These are phyloP conservation scores for Phocides pigmalion DNA, from an alignment of 1,140 invertebrate genomes.

Conservation along the genomic window DNA sequence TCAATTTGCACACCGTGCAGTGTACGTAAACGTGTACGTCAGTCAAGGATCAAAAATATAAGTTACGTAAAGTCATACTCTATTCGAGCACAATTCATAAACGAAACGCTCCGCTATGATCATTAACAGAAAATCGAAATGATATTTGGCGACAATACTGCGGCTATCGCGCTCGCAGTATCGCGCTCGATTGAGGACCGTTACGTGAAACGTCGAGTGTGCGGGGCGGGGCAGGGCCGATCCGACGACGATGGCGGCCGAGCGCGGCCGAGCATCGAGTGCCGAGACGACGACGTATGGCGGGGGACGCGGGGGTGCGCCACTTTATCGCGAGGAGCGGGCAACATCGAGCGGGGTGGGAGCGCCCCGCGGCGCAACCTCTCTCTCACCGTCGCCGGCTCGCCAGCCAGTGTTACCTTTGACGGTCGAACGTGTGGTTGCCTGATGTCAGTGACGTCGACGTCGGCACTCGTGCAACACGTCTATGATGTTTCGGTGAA, in stretches of 20 bases:
- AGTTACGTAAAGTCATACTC: constrained; percentile 1
- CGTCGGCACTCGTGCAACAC: constrained; percentile 76
- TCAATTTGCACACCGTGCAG: constrained; percentile 17
- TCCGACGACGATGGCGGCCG: constrained; percentile 70
- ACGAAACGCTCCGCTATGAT: constrained; percentile 45
- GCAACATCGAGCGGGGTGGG: constrained; percentile 79
- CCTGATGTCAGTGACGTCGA: constrained; percentile 75
- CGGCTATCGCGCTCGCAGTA: constrained; percentile 71
- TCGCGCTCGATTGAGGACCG: constrained; percentile 82
- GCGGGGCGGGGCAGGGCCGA: constrained; percentile 71
- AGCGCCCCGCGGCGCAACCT: constrained; percentile 78
- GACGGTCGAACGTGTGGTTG: constrained; percentile 78
- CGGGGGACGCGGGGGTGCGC: constrained; percentile 78
- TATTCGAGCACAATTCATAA: constrained; percentile 33
- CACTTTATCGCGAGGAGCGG: constrained; percentile 80
- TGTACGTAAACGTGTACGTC: not conserved
- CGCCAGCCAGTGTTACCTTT: constrained; percentile 82
- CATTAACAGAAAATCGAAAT: constrained; percentile 46
- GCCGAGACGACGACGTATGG: constrained; percentile 68
- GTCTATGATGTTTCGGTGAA: constrained; percentile 82
- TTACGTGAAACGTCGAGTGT: constrained; percentile 80
- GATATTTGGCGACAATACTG: constrained; percentile 51
- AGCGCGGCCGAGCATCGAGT: constrained; percentile 68
- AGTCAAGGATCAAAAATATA: constrained; percentile 19
- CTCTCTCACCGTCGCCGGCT: constrained; percentile 81